Evolutionary conservation across 2,888 invertebrate genomes (phyloP).

Genomic region (Andrena haemorrhoa): DNA sequence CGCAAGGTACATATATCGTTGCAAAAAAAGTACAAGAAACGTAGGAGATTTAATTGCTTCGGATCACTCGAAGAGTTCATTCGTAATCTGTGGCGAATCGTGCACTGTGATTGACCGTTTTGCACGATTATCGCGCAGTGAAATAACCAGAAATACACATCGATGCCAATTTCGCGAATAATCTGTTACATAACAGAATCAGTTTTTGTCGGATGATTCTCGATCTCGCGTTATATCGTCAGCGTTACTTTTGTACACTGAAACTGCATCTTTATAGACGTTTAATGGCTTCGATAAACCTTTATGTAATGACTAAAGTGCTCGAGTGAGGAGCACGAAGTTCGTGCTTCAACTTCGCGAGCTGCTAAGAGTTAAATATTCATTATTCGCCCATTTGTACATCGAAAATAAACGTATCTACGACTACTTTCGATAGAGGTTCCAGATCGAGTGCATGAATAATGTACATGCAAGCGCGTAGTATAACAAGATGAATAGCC

Average conservation of each 20-base stretch:
- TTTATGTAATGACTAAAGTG: constrained; percentile 5
- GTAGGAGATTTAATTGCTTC: background rate
- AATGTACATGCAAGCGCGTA: background rate
- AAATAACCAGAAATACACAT: constrained; percentile 15
- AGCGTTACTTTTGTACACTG: background rate
- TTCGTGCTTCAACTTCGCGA: background rate
- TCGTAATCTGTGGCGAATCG: background rate
- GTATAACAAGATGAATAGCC: background rate
- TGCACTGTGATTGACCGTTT: constrained; percentile 5
- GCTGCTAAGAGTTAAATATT: background rate
- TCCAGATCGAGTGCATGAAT: background rate
- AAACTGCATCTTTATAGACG: background rate
- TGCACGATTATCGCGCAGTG: constrained; percentile 28
- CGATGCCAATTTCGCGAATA: constrained; percentile 34
- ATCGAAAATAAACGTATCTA: background rate
- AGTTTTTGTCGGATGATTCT: constrained; percentile 18
- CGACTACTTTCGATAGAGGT: background rate
- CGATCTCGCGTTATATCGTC: background rate
- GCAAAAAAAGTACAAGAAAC: background rate
- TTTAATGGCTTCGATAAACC: background rate
- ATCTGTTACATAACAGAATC: constrained; percentile 52
- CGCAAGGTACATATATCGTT: background rate
- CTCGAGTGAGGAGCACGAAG: background rate
- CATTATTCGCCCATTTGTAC: background rate
- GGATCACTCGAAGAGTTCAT: background rate